phyloP scores from a whole-genome alignment of 2,888 invertebrate genomes.

The Dioctria linearis region DNA sequence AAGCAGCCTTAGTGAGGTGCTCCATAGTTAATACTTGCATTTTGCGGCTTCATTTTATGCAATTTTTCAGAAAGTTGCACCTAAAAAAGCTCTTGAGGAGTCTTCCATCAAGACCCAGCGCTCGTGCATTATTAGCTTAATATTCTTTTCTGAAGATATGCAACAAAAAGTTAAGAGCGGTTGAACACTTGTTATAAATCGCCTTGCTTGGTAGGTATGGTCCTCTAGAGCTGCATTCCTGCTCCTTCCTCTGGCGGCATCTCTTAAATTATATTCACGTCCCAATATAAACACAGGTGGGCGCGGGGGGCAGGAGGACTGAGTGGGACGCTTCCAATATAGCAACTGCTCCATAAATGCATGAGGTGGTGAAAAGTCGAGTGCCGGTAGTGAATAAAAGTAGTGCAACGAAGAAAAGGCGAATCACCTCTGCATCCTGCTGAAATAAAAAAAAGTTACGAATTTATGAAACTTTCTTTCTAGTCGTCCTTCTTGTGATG shows the following conservation, averaged over 20 bases:
- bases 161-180: slow-evolving; percentile 35
- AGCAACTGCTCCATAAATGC: slow-evolving; percentile 43
- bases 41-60: background rate
- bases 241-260: slow-evolving; percentile 2
- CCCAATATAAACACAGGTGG: slow-evolving; percentile 36
- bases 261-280: slow-evolving; percentile 39
- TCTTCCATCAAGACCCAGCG: slow-evolving; percentile 16
- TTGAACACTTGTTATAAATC: slow-evolving; percentile 45
- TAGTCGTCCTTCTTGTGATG: background rate
- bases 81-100: slow-evolving; percentile 19
- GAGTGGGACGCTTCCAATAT: background rate
- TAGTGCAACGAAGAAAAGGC: slow-evolving; percentile 25
- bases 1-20: slow-evolving; percentile 7
- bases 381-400: slow-evolving; percentile 39
- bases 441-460: slow-evolving; percentile 41
- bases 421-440: slow-evolving; percentile 47
- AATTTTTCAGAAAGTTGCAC: slow-evolving; percentile 1
- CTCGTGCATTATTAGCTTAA: slow-evolving; percentile 43
- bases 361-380: slow-evolving; percentile 43
- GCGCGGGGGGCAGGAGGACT: background rate
- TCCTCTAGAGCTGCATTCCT: background rate
- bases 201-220: background rate
- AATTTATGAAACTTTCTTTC: slow-evolving; percentile 41
- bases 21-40: background rate
- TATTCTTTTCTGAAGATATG: slow-evolving; percentile 10